Evolutionary conservation across 1,140 invertebrate genomes (phyloP).

Genomic region (Dryas iulia): DNA sequence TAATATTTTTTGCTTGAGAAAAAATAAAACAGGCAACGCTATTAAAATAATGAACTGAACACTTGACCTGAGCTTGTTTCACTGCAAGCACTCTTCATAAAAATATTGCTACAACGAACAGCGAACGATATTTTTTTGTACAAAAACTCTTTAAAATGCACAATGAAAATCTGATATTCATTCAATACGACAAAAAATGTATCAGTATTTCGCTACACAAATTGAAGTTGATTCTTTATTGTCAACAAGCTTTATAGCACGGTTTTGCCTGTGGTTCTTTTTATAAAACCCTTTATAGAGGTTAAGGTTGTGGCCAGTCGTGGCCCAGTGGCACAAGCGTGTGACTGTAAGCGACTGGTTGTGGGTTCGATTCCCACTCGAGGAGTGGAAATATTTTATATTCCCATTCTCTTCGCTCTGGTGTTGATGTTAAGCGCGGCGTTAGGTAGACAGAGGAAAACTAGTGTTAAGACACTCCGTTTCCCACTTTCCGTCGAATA

Average conservation of each 20-base stretch:
- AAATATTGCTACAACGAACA: background rate
- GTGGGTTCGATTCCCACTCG: too few species aligned
- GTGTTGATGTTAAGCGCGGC: too few species aligned
- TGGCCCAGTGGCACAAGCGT: too few species aligned
- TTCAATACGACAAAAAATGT: background rate
- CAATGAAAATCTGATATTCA: background rate
- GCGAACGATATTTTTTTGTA: background rate
- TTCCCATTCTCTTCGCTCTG: too few species aligned
- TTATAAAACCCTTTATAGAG: too few species aligned
- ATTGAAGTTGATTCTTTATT: conserved; percentile 2
- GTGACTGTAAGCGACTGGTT: too few species aligned
- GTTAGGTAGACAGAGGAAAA: too few species aligned
- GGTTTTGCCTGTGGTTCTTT: background rate
- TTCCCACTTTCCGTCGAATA: too few species aligned
- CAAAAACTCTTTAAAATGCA: background rate
- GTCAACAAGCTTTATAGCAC: background rate
- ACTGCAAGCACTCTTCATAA: background rate
- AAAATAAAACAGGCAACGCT: background rate
- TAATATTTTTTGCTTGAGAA: background rate
- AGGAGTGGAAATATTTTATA: too few species aligned
- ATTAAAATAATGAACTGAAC: conserved; percentile 19
- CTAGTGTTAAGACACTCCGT: too few species aligned
- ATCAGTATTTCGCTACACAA: background rate
- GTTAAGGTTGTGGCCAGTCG: too few species aligned
- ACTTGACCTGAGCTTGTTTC: conserved; percentile 17